Evolutionary conservation across 2,888 invertebrate species (phyloP).

Genomic region (Cancer borealis): DNA sequence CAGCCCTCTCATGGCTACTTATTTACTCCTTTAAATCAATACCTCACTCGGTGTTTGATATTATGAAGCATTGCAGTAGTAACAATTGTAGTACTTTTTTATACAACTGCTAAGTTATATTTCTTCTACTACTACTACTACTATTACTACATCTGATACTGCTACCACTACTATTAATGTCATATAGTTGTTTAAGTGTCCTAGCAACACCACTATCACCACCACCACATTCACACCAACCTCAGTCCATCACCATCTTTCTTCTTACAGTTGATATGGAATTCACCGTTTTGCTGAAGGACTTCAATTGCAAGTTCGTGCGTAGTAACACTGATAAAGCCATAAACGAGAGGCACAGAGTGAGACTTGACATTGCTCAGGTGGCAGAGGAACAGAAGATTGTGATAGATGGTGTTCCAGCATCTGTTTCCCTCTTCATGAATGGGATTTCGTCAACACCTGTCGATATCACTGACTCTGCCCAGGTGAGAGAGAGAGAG

Average conservation of each 20-base stretch:
- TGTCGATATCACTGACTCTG: constrained; percentile 53
- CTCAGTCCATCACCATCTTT: not conserved
- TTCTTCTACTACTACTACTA: not conserved
- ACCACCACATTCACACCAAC: not conserved
- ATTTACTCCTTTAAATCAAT: too few relatives aligned
- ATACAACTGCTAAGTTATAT: not conserved
- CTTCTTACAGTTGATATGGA: not conserved
- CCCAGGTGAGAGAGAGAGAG: constrained; percentile 3
- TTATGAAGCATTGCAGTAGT: too few relatives aligned
- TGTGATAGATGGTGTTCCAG: not conserved
- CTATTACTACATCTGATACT: not conserved
- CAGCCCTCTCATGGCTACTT: too few relatives aligned
- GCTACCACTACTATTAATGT: too few relatives aligned
- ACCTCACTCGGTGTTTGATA: too few relatives aligned
- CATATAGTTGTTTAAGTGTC: not conserved
- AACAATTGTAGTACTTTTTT: too few relatives aligned
- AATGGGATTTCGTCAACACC: constrained; percentile 28
- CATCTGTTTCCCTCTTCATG: constrained; percentile 39
- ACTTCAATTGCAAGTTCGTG: constrained; percentile 38
- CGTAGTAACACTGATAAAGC: not conserved
- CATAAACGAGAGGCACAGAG: not conserved
- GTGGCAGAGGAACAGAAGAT: constrained; percentile 17
- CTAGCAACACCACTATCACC: not conserved
- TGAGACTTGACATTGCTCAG: constrained; percentile 21
- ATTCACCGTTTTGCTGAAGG: constrained; percentile 6